A percentile compares a stretch with the other conserved stretches of the same genome.
Conservation (phyloP, 1,140 invertebrate genomes). For the Ptiloglossa arizonensis region DNA sequence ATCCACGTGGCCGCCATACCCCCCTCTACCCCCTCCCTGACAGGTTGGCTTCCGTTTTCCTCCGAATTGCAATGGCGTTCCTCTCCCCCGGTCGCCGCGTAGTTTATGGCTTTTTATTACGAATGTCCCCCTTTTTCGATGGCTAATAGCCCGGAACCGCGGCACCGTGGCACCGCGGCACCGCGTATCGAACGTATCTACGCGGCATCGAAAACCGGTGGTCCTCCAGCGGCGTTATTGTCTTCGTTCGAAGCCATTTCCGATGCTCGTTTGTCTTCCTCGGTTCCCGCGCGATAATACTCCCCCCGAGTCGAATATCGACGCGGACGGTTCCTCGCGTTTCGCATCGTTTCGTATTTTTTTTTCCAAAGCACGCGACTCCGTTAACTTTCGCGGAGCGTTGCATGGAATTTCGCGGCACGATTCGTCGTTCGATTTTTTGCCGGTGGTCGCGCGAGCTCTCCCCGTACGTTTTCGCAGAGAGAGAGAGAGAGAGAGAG, state of each 20-base stretch:
- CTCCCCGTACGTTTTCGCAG: too few species aligned
- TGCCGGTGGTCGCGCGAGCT: too few species aligned
- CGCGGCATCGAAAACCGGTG: neutral
- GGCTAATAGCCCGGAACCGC: conserved; percentile 59
- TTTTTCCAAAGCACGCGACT: too few species aligned
- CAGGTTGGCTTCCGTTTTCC: conserved; percentile 56
- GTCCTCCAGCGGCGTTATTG: conserved; percentile 32
- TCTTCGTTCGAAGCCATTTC: conserved; percentile 16
- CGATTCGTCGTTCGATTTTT: too few species aligned
- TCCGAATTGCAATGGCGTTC: conserved; percentile 22
- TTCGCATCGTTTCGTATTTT: too few species aligned
- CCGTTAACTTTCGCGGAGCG: too few species aligned
- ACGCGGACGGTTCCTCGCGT: too few species aligned
- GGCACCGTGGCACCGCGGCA: conserved; percentile 14
- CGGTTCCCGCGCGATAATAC: neutral
- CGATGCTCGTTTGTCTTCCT: neutral
- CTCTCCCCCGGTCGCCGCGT: conserved; percentile 14
- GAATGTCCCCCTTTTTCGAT: conserved; percentile 20
- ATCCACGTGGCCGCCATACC: neutral
- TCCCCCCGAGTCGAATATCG: neutral
- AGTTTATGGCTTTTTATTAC: conserved; percentile 63
- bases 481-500: too few species aligned
- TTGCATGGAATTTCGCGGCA: too few species aligned
- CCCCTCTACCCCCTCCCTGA: too few species aligned
- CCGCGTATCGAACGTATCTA: neutral